Percentiles rank a stretch among this genome's conserved stretches.
These are phyloP conservation scores for Hemichromis elongatus DNA, from an alignment of 2,113 vertebrate species.

Conservation along the genomic window DNA sequence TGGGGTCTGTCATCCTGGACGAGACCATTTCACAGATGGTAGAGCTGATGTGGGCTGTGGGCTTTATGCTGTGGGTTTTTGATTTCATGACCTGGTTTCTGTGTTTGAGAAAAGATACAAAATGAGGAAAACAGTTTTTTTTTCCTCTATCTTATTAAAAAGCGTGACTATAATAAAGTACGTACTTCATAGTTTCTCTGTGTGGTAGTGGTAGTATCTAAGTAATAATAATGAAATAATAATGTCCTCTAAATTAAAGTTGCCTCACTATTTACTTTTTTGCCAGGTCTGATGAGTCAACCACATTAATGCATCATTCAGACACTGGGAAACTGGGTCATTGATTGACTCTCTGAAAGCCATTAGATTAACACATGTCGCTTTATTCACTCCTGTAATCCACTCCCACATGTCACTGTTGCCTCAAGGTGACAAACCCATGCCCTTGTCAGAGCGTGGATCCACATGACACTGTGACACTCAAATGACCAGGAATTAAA, in stretches of 20 bases:
- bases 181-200: neutral
- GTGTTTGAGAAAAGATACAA: conserved; percentile 16
- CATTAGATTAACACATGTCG: conserved; percentile 10
- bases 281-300: neutral
- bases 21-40: conserved; percentile 52
- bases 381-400: conserved; percentile 23
- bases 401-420: neutral
- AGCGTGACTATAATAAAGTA: neutral
- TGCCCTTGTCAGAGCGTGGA: neutral
- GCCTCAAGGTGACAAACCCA: neutral
- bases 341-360: neutral
- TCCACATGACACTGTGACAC: neutral
- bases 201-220: neutral
- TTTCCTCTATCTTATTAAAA: neutral
- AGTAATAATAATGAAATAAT: neutral
- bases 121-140: conserved; percentile 40
- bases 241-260: neutral
- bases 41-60: conserved; percentile 19
- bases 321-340: neutral
- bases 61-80: conserved; percentile 13
- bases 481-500: neutral
- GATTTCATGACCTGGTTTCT: conserved; percentile 51
- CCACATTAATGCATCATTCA: neutral
- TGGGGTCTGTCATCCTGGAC: conserved; percentile 29
- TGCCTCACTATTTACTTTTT: neutral